Conservation (phyloP, 2,888 invertebrate species). For the Yponomeuta evonymella region DNA sequence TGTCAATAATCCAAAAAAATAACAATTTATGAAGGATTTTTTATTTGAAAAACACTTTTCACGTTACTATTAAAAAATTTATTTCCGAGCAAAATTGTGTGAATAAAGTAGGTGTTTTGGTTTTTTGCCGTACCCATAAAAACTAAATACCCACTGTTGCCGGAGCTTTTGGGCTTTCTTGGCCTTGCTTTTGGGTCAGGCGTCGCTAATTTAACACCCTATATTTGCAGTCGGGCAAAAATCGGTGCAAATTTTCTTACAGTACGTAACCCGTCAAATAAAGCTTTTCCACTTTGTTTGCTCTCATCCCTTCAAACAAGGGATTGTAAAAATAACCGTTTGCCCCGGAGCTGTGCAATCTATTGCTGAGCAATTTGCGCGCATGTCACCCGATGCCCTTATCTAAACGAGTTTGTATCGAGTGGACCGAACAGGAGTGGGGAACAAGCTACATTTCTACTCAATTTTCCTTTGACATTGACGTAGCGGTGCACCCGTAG, state of each 20-base stretch:
- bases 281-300: not conserved
- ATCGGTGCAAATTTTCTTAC: not conserved
- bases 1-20: too few relatives aligned
- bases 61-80: too few relatives aligned
- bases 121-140: too few relatives aligned
- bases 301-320: not conserved
- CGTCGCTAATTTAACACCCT: not conserved
- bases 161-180: too few relatives aligned
- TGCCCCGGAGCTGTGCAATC: slow-evolving; percentile 3
- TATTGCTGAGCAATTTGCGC: slow-evolving; percentile 26
- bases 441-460: not conserved
- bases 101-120: too few relatives aligned
- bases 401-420: slow-evolving; percentile 27
- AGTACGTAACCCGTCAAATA: not conserved
- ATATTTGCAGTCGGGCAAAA: not conserved
- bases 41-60: too few relatives aligned
- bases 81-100: too few relatives aligned
- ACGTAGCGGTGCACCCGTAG: not conserved
- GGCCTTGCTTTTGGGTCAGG: too few relatives aligned
- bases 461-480: slow-evolving; percentile 11
- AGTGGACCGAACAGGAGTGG: slow-evolving; percentile 8
- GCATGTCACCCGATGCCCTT: slow-evolving; percentile 29
- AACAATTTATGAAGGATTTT: too few relatives aligned
- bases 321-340: not conserved
- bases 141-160: too few relatives aligned